Base-by-base conservation (phyloP, 2,888 invertebrate species). In the Automeris io region DNA sequence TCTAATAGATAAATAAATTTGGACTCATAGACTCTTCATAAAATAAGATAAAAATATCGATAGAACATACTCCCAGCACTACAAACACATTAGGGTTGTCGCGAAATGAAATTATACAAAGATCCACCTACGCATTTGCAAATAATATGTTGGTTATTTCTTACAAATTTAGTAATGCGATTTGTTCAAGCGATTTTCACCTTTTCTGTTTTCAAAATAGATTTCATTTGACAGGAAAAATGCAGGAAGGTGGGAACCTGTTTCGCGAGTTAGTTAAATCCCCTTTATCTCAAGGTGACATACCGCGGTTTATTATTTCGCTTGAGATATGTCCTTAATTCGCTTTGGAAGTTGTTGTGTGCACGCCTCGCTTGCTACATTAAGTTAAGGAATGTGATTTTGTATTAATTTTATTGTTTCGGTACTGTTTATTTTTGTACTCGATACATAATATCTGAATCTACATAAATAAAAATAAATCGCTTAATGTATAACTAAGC, bases 211-310 rank as follows among this genome's bases (percentile, higher is more conserved):
- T 9, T 0, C 0, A 1, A 0, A 3, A 51, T 55, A 64, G 40
- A 41, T 51, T 38, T 29, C 5, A 16, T 2, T n/a, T n/a, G 2
- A 5, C 1, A 16, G 8, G 22, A 5, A 5, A 12, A 2, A 26
- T 2, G 5, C 33, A 16, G 41, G 41, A 38, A 37, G 46, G 25
- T 31, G 33, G 40, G 31, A 80, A 77, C 73, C 76, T 79, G 79
- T 66, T 78, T 74, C 75, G 67, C 68, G 71, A 71, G 61, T 71
- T 65, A 68, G 73, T 68, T 74, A 73, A 75, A 37, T 37, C 72
- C 73, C 72, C 76, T 81, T 81, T 81, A 81, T 81, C 81, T 81
- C 68, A 70, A 80, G 77, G 80, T 78, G 80, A 79, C 78, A 75
- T 67, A 64, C 61, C 56, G 71, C 61, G 75, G 75, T 77, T 77